phyloP scores from a whole-genome alignment of 1,140 invertebrate genomes.

The Hypothenemus hampei region DNA sequence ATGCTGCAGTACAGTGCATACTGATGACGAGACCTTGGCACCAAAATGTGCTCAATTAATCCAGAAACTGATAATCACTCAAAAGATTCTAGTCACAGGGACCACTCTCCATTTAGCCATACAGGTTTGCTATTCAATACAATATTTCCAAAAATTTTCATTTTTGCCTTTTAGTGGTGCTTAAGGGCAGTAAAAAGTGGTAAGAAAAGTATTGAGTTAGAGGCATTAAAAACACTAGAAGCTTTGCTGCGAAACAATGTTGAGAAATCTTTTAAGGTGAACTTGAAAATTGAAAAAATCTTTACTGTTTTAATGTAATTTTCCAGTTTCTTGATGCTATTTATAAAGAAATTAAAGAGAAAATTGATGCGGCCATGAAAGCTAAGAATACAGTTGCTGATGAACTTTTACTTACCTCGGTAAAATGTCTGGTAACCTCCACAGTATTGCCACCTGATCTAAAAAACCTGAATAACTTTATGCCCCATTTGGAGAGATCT shows the following conservation, averaged over 20 bases:
- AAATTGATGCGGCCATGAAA: too few species aligned
- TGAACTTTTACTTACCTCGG: too few species aligned
- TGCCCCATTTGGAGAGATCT: background rate
- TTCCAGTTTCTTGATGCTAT: too few species aligned
- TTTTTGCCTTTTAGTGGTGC: background rate
- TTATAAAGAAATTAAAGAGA: too few species aligned
- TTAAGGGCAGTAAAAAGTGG: background rate
- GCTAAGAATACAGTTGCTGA: too few species aligned
- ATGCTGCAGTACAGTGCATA: too few species aligned
- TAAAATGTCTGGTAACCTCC: too few species aligned
- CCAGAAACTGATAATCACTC: conserved; percentile 42
- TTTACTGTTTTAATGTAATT: too few species aligned
- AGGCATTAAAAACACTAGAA: background rate
- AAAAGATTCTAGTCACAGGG: background rate
- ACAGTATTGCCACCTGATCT: background rate
- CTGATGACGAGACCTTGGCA: conserved; percentile 44
- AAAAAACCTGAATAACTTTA: too few species aligned
- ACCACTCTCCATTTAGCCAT: background rate
- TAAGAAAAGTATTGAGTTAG: background rate
- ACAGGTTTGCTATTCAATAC: background rate
- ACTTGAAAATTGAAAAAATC: too few species aligned
- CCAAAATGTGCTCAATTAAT: conserved; percentile 47
- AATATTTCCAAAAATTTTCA: background rate
- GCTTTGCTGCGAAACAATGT: background rate
- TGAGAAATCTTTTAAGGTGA: too few species aligned